A percentile compares a stretch with the other conserved stretches of the same genome.
These are phyloP conservation scores for Perccottus glenii DNA, from an alignment of 2,113 vertebrate genomes.

Conservation along the genomic window DNA sequence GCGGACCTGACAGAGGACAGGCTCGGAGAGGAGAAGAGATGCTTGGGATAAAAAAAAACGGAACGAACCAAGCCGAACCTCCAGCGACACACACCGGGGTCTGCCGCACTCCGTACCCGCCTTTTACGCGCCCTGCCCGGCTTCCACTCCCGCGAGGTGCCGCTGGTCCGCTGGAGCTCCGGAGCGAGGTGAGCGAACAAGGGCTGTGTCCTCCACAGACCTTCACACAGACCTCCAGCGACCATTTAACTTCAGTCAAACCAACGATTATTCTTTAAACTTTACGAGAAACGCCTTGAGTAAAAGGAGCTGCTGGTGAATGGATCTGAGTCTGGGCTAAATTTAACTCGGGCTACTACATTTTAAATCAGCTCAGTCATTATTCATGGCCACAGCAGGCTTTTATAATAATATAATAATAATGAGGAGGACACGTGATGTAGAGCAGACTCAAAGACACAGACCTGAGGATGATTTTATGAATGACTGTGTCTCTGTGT, in stretches of 20 bases:
- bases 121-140: neutral
- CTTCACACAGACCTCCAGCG: neutral
- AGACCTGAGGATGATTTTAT: too few species aligned
- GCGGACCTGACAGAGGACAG: constrained; percentile 42
- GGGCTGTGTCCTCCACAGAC: constrained; percentile 1
- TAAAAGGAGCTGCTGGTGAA: too few species aligned
- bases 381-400: too few species aligned
- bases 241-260: neutral
- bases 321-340: too few species aligned
- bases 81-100: neutral
- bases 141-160: neutral
- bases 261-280: too few species aligned
- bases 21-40: constrained; percentile 22
- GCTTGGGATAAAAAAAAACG: constrained; percentile 41
- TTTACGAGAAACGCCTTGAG: too few species aligned
- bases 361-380: too few species aligned
- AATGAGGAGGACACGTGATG: too few species aligned
- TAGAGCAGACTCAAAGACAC: too few species aligned
- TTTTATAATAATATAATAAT: too few species aligned
- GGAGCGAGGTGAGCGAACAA: neutral
- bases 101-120: neutral
- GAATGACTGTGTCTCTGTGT: too few species aligned
- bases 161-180: neutral
- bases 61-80: neutral
- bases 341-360: too few species aligned